phyloP scores from a whole-genome alignment of 2,797 vertebrate species.

The Sylvilagus floridanus region DNA sequence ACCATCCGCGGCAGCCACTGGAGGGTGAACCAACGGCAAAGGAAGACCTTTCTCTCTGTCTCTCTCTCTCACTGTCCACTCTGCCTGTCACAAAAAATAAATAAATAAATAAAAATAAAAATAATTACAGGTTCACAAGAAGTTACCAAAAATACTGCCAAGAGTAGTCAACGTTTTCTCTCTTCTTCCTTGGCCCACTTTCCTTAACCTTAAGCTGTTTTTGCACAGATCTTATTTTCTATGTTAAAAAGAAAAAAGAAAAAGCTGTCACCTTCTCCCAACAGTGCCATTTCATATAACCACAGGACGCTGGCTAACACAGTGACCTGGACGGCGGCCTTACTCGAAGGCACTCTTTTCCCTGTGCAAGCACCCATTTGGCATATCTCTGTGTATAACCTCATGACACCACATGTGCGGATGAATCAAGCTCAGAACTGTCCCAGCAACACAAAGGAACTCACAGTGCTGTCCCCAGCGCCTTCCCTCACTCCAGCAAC shows the following conservation, averaged over 20 bases:
- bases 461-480: neutral
- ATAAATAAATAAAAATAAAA: no score
- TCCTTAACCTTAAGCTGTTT: neutral
- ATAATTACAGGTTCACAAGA: neutral
- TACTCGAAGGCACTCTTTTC: fast-evolving
- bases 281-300: neutral
- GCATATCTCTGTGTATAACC: neutral
- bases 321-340: fast-evolving
- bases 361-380: neutral
- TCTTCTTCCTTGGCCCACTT: neutral
- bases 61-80: no score
- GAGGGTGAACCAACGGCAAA: no score
- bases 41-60: no score
- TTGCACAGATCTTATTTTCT: neutral
- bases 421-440: neutral
- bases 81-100: no score
- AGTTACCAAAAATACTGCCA: neutral
- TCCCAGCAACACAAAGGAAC: neutral
- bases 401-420: neutral
- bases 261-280: neutral
- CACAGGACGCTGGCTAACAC: neutral
- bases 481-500: neutral
- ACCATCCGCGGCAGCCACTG: no score
- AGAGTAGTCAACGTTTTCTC: neutral
- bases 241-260: neutral